phyloP scores from a whole-genome alignment of 1,140 invertebrate species.

The Trialeurodes vaporariorum region DNA sequence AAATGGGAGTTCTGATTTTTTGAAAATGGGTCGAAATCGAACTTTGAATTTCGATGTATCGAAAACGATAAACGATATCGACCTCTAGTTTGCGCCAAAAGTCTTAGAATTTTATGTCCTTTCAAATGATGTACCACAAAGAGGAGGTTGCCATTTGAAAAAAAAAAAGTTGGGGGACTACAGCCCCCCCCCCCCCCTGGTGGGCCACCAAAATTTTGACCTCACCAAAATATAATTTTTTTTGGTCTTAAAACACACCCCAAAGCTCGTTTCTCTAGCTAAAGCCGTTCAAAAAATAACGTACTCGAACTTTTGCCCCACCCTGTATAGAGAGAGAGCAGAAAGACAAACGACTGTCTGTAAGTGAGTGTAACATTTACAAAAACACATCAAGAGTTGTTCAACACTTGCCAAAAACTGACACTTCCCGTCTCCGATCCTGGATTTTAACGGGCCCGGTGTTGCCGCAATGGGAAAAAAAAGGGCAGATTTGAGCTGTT shows the following conservation, averaged over 20 bases:
- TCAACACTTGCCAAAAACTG: too few species aligned
- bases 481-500: too few species aligned
- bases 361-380: too few species aligned
- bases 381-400: too few species aligned
- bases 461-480: too few species aligned
- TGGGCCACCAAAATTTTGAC: background rate
- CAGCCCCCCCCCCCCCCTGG: background rate
- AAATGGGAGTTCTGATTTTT: background rate
- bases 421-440: too few species aligned
- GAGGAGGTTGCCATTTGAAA: background rate
- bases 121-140: background rate
- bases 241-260: background rate
- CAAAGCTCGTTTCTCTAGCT: background rate
- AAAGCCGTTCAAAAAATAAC: background rate
- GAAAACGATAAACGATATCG: background rate
- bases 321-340: too few species aligned
- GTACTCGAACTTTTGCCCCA: background rate
- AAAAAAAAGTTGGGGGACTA: background rate
- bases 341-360: too few species aligned
- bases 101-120: background rate
- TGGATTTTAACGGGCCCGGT: too few species aligned
- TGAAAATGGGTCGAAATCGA: background rate
- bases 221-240: background rate
- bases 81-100: background rate
- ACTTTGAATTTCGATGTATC: background rate